Conservation (phyloP, 2,888 invertebrate species). For the Acrobasis repandana region DNA sequence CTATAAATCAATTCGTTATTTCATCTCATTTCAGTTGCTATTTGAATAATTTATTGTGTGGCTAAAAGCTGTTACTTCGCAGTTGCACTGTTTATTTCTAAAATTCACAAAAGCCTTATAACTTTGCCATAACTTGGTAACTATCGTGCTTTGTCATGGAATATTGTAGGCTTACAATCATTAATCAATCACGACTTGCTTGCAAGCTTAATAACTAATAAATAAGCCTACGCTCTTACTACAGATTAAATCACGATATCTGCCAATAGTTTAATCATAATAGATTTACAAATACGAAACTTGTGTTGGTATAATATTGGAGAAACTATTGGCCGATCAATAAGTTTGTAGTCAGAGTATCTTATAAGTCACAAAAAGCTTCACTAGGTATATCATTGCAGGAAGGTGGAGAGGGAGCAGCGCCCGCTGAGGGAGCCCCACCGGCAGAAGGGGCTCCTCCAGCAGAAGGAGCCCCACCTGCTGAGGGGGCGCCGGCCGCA, state of each 20-base stretch:
- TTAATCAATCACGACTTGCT: slow-evolving; percentile 1
- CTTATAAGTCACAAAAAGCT: no score
- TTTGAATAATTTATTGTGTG: neutral
- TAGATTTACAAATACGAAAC: no score
- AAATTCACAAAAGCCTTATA: neutral
- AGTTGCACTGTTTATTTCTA: neutral
- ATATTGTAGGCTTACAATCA: neutral
- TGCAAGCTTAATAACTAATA: neutral
- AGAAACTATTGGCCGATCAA: no score
- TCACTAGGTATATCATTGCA: neutral
- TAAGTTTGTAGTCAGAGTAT: no score
- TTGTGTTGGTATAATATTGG: no score
- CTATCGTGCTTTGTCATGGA: no score
- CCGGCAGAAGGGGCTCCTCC: slow-evolving; percentile 35
- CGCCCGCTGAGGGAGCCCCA: slow-evolving; percentile 39
- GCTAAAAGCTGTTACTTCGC: neutral
- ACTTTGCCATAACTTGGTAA: no score
- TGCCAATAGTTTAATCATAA: no score
- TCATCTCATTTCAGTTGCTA: neutral
- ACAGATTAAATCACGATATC: no score
- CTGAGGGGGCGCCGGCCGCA: slow-evolving; percentile 50
- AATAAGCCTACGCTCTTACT: no score
- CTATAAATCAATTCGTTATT: slow-evolving; percentile 1
- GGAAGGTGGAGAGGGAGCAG: slow-evolving; percentile 6
- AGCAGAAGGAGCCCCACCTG: slow-evolving; percentile 32